Evolutionary conservation across 2,888 invertebrate genomes (phyloP), one percentile per base, ranked within the genome.

Genomic region (Isotomurus palustris): DNA sequence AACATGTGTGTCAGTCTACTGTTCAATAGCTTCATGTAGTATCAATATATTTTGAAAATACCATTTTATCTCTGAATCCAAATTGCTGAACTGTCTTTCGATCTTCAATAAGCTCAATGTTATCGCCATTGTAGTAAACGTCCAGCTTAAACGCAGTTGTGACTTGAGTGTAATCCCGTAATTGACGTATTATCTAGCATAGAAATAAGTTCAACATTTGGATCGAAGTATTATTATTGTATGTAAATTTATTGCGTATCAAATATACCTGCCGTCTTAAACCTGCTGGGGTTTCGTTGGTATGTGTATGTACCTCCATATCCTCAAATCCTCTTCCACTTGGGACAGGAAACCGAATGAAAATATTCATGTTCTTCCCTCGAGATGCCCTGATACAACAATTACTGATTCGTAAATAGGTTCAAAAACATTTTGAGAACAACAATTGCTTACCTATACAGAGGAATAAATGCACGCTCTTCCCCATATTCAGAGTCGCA

Each of bases 201-300:
- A 44, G 19, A 21, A 53, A n/a, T 38, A 29, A 47, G 41, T 21
- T 36, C 43, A 43, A 38, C 21, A 17, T 10, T 40, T 2, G 24
- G 32, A 45, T 35, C 24, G 22, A 25, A 32, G n/a, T 17, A 14
- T 29, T 4, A 29, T n/a, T 19, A 29, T 8, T 27, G 17, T 4
- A 25, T n/a, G n/a, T 19, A 24, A 44, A 12, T 25, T 8, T 32
- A 52, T 19, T 19, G 17, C 17, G 22, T 24, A 14, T 21, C 14
- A 10, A 40, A 1, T 28, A 12, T 72, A 91, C 83, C 71, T 85
- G 84, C 57, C 90, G 80, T 67, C 93, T 82, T 62, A 95, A 81
- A 32, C 90, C 86, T 53, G 88, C 88, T 70, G 96, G 79, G 2
- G 94, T 94, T 75, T 96, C 94, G 76, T 96, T 95, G 59, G 88